Base-by-base conservation (phyloP, 2,797 vertebrate species). In the Allobates femoralis region DNA sequence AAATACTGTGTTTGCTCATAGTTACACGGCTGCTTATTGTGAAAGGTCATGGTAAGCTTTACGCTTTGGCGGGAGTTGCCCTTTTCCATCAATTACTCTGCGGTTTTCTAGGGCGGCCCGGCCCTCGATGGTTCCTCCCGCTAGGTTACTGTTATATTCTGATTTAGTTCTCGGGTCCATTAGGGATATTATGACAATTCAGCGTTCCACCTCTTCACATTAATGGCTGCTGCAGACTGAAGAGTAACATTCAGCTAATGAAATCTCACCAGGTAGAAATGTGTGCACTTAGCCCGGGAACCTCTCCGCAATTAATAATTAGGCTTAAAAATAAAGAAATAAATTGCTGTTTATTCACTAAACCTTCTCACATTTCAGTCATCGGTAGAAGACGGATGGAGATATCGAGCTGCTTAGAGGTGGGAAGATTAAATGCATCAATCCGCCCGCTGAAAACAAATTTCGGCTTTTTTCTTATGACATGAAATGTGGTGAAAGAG, bases 351-450 rank as follows among this genome's bases (percentile, higher is more conserved):
- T 79, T 79, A 58, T 78, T 56, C 51, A 56, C 15, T n/a, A 60
- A 78, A 78, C n/a, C 60, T 60, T 32, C 32, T 79, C 34, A 46
- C 12, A 46, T 64, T 41, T 79, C 26, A 64, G 58, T n/a, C 2
- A 26, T 26, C 12, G 23, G 55, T n/a, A 18, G 58, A n/a, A 26
- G 78, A 23, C 4, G 56, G 60, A 62, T n/a, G 56, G 58, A 64
- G 46, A 79, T 79, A 19, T 21, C 8, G n/a, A 79, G 76, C 53
- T 21, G 76, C 53, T 14, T 37, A 21, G 23, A 78, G 23, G n/a
- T n/a, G n/a, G n/a, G n/a, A n/a, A 37, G 58, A 62, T 64, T 79
- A 79, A 79, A 79, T 64, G 26, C 19, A 79, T 62, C 23, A 64
- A 62, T 64, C 34, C 58, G 50, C 23, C 19, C 19, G 32, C n/a